Conservation (phyloP, 2,888 invertebrate species). For the Crepidodera aurea region DNA sequence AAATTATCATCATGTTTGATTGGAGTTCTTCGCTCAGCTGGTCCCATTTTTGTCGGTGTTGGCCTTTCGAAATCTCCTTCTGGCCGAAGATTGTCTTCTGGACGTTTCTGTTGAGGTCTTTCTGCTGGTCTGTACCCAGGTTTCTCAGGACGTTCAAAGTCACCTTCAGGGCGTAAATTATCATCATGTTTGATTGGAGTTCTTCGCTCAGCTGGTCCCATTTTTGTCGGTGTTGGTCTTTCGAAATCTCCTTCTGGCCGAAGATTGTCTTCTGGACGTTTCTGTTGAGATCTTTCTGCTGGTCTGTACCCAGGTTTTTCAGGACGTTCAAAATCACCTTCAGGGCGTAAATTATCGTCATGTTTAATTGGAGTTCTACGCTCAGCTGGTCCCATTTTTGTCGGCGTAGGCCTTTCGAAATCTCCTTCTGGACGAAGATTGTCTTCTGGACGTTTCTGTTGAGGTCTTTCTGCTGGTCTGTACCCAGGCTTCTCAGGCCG, state of each 20-base stretch:
- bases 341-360: conserved; percentile 64
- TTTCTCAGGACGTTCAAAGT: conserved; percentile 63
- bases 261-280: conserved; percentile 63
- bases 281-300: conserved; percentile 60
- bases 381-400: conserved; percentile 64
- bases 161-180: conserved; percentile 70
- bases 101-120: conserved; percentile 63
- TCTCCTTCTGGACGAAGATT: conserved; percentile 62
- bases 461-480: conserved; percentile 60
- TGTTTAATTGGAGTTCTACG: conserved; percentile 62
- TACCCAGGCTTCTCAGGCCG: conserved; percentile 59
- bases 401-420: conserved; percentile 58
- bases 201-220: conserved; percentile 60
- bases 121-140: conserved; percentile 62
- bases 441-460: conserved; percentile 62
- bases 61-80: conserved; percentile 62
- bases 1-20: conserved; percentile 64
- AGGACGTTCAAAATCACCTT: conserved; percentile 64
- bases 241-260: conserved; percentile 63
- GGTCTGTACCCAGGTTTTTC: conserved; percentile 57
- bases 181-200: conserved; percentile 66
- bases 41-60: conserved; percentile 57
- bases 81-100: conserved; percentile 63
- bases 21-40: conserved; percentile 53
- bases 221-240: conserved; percentile 54